Percentiles rank a stretch among this genome's conserved stretches.
Evolutionary conservation across 2,888 invertebrate species (phyloP).

Genomic region (Nematopogon swammerdamellus): DNA sequence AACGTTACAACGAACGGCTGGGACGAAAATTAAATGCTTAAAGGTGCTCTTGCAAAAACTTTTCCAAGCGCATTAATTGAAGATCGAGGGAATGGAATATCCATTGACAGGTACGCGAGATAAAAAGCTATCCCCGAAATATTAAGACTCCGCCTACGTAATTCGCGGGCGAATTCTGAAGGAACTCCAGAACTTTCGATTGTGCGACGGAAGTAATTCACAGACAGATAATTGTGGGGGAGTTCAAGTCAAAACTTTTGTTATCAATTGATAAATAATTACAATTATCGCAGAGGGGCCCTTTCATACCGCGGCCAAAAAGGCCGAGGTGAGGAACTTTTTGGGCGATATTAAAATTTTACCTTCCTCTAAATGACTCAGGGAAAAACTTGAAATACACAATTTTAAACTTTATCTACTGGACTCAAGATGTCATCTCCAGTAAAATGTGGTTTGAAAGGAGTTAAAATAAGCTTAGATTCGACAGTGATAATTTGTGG

Average conservation of each 20-base stretch:
- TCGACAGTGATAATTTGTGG: slow-evolving; percentile 54
- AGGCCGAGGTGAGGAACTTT: slow-evolving; percentile 45
- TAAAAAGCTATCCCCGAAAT: neutral
- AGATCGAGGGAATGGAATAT: neutral
- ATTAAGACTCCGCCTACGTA: neutral
- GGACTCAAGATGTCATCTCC: too few relatives aligned
- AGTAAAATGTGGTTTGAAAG: neutral
- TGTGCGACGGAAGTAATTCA: neutral
- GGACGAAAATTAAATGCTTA: neutral
- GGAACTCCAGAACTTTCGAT: neutral
- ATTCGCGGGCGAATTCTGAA: neutral
- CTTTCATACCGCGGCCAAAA: slow-evolving; percentile 47
- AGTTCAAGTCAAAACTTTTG: slow-evolving; percentile 32
- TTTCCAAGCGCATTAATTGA: neutral
- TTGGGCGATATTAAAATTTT: slow-evolving; percentile 45
- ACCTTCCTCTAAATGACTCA: slow-evolving; percentile 25
- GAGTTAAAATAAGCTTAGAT: slow-evolving; percentile 48
- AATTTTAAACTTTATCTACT: neutral
- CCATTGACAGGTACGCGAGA: neutral
- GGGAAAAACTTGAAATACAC: neutral
- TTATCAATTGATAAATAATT: slow-evolving; percentile 53
- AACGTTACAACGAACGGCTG: too few relatives aligned
- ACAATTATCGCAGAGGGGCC: slow-evolving; percentile 45
- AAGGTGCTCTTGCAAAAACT: neutral
- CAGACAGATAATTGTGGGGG: slow-evolving; percentile 24